Evolutionary conservation across 2,888 invertebrate genomes (phyloP).

Genomic region (Xylota segnis): DNA sequence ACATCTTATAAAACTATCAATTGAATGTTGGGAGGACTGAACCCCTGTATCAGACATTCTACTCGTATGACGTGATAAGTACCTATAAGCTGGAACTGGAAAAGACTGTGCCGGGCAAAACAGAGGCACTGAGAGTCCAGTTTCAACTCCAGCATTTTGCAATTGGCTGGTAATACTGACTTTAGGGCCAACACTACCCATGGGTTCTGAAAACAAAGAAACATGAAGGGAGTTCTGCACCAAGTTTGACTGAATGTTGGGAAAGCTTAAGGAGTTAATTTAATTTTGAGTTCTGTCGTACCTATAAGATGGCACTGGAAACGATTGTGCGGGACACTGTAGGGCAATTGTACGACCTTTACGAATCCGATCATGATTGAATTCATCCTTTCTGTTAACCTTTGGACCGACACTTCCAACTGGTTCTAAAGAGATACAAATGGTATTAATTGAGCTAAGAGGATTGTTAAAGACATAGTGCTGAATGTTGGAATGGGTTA

Average conservation of each 20-base stretch:
- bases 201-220: slow-evolving; percentile 83
- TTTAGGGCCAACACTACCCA: slow-evolving; percentile 86
- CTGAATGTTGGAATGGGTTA: slow-evolving; percentile 66
- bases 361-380: slow-evolving; percentile 81
- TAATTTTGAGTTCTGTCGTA: neutral
- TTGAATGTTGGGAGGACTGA: slow-evolving; percentile 70
- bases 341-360: slow-evolving; percentile 85
- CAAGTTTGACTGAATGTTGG: slow-evolving; percentile 29
- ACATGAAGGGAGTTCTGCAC: neutral
- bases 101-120: slow-evolving; percentile 89
- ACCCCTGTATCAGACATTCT: neutral
- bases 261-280: neutral
- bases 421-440: slow-evolving; percentile 82
- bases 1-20: slow-evolving; percentile 34
- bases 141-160: slow-evolving; percentile 81
- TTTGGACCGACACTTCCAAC: slow-evolving; percentile 86
- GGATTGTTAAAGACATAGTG: neutral
- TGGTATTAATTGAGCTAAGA: neutral
- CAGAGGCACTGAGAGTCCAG: slow-evolving; percentile 85
- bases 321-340: slow-evolving; percentile 90
- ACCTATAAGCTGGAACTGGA: slow-evolving; percentile 83
- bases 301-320: neutral
- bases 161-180: slow-evolving; percentile 88
- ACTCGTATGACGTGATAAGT: slow-evolving; percentile 24
- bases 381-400: slow-evolving; percentile 85